These are phyloP conservation scores for Stenopsyche tienmushanensis DNA, from an alignment of 1,140 invertebrate species.

Conservation along the genomic window DNA sequence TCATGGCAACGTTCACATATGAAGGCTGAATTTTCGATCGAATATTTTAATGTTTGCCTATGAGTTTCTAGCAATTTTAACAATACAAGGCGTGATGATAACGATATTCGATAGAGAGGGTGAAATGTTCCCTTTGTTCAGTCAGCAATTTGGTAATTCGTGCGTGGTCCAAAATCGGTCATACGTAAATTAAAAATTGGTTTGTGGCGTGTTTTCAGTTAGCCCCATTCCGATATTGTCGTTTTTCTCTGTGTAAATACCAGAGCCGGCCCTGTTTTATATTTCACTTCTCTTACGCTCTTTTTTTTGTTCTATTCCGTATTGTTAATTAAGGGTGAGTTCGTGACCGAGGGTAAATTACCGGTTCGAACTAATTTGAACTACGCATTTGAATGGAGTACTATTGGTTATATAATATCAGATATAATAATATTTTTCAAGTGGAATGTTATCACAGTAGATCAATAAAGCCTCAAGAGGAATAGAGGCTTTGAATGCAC, in stretches of 20 bases:
- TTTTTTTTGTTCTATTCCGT: background rate
- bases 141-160: slow-evolving; percentile 6
- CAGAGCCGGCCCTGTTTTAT: slow-evolving; percentile 12
- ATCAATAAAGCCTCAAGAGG: background rate
- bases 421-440: slow-evolving; percentile 21
- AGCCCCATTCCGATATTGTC: slow-evolving; percentile 22
- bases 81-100: background rate
- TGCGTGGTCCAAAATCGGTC: slow-evolving; percentile 15
- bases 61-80: too few species aligned
- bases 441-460: background rate
- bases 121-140: background rate
- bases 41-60: too few species aligned
- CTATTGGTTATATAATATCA: slow-evolving; percentile 25
- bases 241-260: slow-evolving; percentile 32
- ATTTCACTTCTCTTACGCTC: slow-evolving; percentile 2
- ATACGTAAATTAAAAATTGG: slow-evolving; percentile 41
- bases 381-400: slow-evolving; percentile 36
- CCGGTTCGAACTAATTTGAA: slow-evolving; percentile 39
- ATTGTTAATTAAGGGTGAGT: slow-evolving; percentile 39
- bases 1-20: too few species aligned
- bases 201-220: slow-evolving; percentile 37
- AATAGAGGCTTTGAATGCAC: too few species aligned
- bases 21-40: too few species aligned
- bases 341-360: slow-evolving; percentile 37
- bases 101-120: background rate